These are phyloP conservation scores for Protula sp. DNA, from an alignment of 2,888 invertebrate species.

Conservation along the genomic window DNA sequence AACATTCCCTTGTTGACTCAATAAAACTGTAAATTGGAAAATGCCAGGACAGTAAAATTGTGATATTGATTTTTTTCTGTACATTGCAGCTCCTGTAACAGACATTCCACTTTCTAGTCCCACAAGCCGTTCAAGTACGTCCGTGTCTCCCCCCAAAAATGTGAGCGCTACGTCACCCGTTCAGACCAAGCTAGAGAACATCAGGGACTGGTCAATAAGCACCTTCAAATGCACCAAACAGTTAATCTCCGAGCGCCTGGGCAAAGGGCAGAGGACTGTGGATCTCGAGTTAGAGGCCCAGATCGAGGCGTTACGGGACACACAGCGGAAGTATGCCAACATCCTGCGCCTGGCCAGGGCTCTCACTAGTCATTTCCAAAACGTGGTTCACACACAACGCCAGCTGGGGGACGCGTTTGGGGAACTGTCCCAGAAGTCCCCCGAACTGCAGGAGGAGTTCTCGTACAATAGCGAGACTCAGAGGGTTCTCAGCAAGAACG, in stretches of 20 bases:
- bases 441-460: slow-evolving; percentile 90
- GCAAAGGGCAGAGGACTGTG: slow-evolving; percentile 61
- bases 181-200: slow-evolving; percentile 65
- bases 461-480: slow-evolving; percentile 94
- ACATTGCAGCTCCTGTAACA: slow-evolving; percentile 27
- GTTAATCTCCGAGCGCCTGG: slow-evolving; percentile 89
- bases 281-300: slow-evolving; percentile 82
- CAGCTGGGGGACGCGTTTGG: slow-evolving; percentile 85
- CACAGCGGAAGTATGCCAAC: slow-evolving; percentile 76
- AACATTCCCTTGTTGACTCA: too few relatives aligned
- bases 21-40: too few relatives aligned
- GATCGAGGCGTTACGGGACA: slow-evolving; percentile 87
- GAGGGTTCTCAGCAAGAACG: slow-evolving; percentile 85
- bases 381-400: slow-evolving; percentile 79
- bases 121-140: neutral
- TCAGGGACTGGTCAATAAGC: slow-evolving; percentile 95
- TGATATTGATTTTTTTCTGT: neutral
- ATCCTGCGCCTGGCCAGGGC: slow-evolving; percentile 80
- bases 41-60: neutral
- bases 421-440: slow-evolving; percentile 91
- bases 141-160: neutral
- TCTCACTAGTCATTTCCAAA: slow-evolving; percentile 61
- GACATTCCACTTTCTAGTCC: slow-evolving; percentile 35
- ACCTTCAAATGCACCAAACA: slow-evolving; percentile 98
- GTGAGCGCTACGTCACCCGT: too few relatives aligned